Evolutionary conservation across 2,797 vertebrate genomes (phyloP).

Genomic region (Pantherophis alleghaniensis): DNA sequence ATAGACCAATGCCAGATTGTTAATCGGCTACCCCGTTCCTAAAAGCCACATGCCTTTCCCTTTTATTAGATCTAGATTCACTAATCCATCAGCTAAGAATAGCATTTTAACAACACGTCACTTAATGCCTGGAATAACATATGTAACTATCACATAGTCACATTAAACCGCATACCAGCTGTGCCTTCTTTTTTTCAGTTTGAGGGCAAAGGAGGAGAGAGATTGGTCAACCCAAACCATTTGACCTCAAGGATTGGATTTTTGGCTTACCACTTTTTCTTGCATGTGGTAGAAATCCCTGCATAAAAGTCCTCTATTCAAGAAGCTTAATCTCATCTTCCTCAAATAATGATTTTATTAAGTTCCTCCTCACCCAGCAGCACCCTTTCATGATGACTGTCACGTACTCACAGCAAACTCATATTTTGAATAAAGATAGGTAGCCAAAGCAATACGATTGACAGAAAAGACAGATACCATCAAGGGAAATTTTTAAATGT

Average conservation of each 20-base stretch:
- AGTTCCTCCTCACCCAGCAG: not conserved
- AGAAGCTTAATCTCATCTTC: not conserved
- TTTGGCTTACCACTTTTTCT: not conserved
- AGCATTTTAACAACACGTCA: not conserved
- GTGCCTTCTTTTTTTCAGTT: not conserved
- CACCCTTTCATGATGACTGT: not conserved
- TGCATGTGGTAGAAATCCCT: not conserved
- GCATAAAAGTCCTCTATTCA: not conserved
- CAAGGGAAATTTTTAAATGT: not conserved
- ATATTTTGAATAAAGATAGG: not conserved
- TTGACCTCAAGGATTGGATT: not conserved
- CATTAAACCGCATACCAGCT: not conserved
- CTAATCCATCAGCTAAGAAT: not conserved
- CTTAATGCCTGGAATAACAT: not conserved
- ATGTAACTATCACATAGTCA: not conserved
- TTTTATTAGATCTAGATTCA: not conserved
- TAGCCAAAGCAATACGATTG: not conserved
- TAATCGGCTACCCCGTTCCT: not conserved
- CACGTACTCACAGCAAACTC: not conserved
- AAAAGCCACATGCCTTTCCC: not conserved
- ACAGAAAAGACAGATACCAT: not conserved
- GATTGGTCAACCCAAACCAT: not conserved
- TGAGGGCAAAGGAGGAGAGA: not conserved
- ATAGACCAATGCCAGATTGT: not conserved
- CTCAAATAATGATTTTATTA: not conserved